phyloP scores from a whole-genome alignment of 2,888 invertebrate genomes.

The Polydrusus pterygomalis region DNA sequence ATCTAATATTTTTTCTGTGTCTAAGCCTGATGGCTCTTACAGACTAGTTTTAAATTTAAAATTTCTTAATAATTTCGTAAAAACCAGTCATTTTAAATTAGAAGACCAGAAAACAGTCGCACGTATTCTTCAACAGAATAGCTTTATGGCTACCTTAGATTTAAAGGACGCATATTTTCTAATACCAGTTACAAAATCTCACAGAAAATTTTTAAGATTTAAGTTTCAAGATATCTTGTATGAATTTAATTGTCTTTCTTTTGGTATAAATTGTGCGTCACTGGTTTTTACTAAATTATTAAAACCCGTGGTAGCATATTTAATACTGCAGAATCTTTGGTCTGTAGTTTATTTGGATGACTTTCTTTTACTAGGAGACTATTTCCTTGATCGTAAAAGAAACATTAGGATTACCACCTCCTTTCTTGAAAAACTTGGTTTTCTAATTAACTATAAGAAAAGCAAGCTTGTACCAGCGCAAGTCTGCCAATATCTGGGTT shows the following conservation, averaged over 20 bases:
- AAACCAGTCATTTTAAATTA: conserved; percentile 55
- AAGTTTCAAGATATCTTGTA: conserved; percentile 53
- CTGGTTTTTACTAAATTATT: conserved; percentile 62
- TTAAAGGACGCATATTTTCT: conserved; percentile 55
- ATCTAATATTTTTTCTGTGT: conserved; percentile 37
- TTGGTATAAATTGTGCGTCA: conserved; percentile 58
- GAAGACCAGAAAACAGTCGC: conserved; percentile 53
- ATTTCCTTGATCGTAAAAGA: conserved; percentile 1
- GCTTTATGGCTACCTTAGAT: conserved; percentile 50
- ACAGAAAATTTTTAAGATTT: conserved; percentile 58
- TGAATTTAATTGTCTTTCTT: conserved; percentile 59
- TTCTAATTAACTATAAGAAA: conserved; percentile 45
- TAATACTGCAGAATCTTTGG: conserved; percentile 45
- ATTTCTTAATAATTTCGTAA: conserved; percentile 46
- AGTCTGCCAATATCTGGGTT: conserved; percentile 15
- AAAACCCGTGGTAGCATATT: conserved; percentile 52
- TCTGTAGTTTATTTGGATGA: conserved; percentile 58
- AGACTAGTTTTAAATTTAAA: conserved; percentile 54
- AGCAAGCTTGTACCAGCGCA: conserved; percentile 40
- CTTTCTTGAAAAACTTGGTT: conserved; percentile 39
- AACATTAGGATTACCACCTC: background rate
- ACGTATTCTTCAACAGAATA: conserved; percentile 13
- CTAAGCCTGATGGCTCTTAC: conserved; percentile 38
- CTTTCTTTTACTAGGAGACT: conserved; percentile 46
- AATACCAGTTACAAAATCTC: conserved; percentile 54